These are phyloP conservation scores for Engystomops pustulosus DNA, from an alignment of 2,113 vertebrate species.

Conservation along the genomic window DNA sequence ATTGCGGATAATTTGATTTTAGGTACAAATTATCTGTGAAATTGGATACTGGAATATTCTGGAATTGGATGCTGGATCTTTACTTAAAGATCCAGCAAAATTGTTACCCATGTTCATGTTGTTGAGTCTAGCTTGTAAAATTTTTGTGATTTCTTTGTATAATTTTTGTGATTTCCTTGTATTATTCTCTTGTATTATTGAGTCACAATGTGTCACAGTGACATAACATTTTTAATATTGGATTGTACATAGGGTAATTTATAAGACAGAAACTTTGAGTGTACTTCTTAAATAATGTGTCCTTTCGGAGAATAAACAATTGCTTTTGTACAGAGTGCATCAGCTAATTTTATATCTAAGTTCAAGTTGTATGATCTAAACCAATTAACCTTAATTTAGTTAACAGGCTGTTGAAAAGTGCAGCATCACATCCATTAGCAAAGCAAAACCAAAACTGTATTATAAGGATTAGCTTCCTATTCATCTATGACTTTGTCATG, in stretches of 20 bases:
- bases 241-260: background rate
- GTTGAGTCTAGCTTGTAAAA: background rate
- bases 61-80: too few relatives aligned
- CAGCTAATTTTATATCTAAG: background rate
- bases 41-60: too few relatives aligned
- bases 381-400: slow-evolving; percentile 13
- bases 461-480: background rate
- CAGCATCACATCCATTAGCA: background rate
- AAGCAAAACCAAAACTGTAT: background rate
- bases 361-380: background rate
- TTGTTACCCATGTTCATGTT: background rate
- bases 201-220: background rate
- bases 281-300: background rate
- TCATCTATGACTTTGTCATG: background rate
- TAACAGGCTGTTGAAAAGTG: background rate
- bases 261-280: background rate
- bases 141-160: background rate
- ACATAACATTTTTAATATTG: background rate
- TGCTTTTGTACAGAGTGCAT: background rate
- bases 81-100: too few relatives aligned
- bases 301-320: background rate
- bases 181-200: background rate
- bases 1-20: too few relatives aligned
- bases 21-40: too few relatives aligned
- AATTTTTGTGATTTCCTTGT: too few relatives aligned